Evolutionary conservation across 2,888 invertebrate genomes (phyloP), one percentile per base, ranked within the genome.

Genomic region (Tetramorium bicarinatum): DNA sequence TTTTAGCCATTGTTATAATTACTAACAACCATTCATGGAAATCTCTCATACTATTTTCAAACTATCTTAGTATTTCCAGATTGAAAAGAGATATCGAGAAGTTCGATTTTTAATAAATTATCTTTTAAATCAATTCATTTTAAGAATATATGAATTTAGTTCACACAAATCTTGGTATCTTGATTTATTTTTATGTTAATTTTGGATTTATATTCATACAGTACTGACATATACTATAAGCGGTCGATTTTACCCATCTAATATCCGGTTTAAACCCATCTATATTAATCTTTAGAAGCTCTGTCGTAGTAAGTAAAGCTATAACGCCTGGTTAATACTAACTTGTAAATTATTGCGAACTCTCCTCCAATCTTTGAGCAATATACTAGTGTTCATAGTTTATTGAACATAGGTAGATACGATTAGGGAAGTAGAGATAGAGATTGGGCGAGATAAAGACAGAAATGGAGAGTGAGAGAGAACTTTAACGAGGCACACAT

Each of bases 231-330:
- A 38, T 56, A 29, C 1, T 56, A 25, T 9, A 15, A 21, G 54
- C 15, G 25, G 2, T 25, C 52, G 44, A 54, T 69, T 77, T 77
- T 44, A 74, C 2, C 6, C n/a, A 54, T 15, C 54, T 69, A 69
- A 69, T 69, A 69, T 77, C 77, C 7, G 25, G 69, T 52, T 7
- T 54, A 29, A 69, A 29, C 29, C 54, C n/a, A 77, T 69, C 77
- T 69, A 56, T 56, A 77, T 69, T 77, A 77, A 77, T 77, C 71
- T 29, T 52, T n/a, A n/a, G 77, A 44, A 77, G 29, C 54, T 44
- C 29, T n/a, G 41, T 34, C 21, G 71, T 29, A 41, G 25, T 67
- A 52, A 67, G 41, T 41, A 69, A 77, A 69, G 41, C 77, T 69
- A n/a, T 62, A 75, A 25, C 38, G 25, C 8, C 11, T 13, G n/a